These are phyloP conservation scores for Boulengeromyrus knoepffleri DNA, from an alignment of 2,113 vertebrate genomes.

Conservation along the genomic window DNA sequence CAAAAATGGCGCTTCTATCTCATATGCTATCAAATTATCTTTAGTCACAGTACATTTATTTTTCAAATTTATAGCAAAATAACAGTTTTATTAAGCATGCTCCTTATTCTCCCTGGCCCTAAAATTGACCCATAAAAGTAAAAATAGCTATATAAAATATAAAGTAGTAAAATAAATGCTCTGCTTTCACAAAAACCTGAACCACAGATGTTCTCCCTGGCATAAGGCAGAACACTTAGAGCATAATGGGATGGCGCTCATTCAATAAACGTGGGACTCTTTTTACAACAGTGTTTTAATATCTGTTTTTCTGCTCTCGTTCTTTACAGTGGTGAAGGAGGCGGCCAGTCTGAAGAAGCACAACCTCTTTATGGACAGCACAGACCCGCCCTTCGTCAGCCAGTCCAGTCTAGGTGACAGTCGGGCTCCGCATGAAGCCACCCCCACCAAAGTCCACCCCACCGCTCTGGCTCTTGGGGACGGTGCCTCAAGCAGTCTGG, in stretches of 20 bases:
- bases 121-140: not conserved
- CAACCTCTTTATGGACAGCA: slow-evolving; percentile 77
- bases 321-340: slow-evolving; percentile 78
- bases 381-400: slow-evolving; percentile 62
- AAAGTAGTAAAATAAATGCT: slow-evolving; percentile 3
- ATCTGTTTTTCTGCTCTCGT: not conserved
- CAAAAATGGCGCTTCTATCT: not conserved
- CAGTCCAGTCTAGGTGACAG: slow-evolving; percentile 71
- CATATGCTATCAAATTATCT: not conserved
- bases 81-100: not conserved
- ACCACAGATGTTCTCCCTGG: not conserved
- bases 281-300: not conserved
- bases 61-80: not conserved
- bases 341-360: slow-evolving; percentile 77
- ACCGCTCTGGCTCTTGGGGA: slow-evolving; percentile 18
- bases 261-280: not conserved
- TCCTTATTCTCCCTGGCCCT: not conserved
- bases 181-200: not conserved
- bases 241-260: not conserved
- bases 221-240: not conserved
- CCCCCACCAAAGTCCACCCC: slow-evolving; percentile 44
- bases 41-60: not conserved
- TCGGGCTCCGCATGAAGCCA: slow-evolving; percentile 56
- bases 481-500: not conserved
- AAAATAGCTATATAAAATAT: not conserved